phyloP scores from a whole-genome alignment of 2,888 invertebrate genomes.

The Psococerastis gibbosa region DNA sequence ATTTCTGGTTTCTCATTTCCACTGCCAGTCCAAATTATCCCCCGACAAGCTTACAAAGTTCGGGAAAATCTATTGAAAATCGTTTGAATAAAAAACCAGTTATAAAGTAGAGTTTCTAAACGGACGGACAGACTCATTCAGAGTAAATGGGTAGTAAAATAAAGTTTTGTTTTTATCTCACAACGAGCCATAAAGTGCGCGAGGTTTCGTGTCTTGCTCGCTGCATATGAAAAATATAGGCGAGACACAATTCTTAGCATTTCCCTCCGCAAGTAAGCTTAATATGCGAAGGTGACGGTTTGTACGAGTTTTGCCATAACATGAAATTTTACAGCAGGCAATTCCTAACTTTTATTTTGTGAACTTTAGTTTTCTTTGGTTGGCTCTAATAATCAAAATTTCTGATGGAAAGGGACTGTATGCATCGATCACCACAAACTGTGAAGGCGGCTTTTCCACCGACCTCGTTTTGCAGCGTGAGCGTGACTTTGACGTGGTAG shows the following conservation, averaged over 20 bases:
- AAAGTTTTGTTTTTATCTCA: conserved; percentile 11
- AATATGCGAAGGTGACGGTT: conserved; percentile 5
- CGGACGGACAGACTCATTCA: conserved; percentile 10
- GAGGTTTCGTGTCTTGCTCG: not conserved
- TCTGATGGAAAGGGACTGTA: no score
- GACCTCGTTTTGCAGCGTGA: no score
- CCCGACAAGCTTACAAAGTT: not conserved
- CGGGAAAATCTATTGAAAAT: conserved; percentile 4
- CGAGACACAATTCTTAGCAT: not conserved
- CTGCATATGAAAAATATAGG: conserved; percentile 6
- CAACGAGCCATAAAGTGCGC: conserved; percentile 9
- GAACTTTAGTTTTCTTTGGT: conserved; percentile 9
- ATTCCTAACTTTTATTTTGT: conserved; percentile 10
- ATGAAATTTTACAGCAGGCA: conserved; percentile 7
- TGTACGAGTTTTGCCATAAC: conserved; percentile 3
- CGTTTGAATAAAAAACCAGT: conserved; percentile 11
- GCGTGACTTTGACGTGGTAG: no score
- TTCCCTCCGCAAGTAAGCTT: conserved; percentile 2
- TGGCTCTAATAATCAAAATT: no score
- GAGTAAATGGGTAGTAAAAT: conserved; percentile 10
- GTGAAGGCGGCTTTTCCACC: no score
- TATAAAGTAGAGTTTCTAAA: conserved; percentile 10
- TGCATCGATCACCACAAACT: no score
- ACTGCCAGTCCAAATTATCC: not conserved
- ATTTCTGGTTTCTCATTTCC: not conserved